Evolutionary conservation across 1,140 invertebrate species (phyloP).

Genomic region (Papilio dardanus): DNA sequence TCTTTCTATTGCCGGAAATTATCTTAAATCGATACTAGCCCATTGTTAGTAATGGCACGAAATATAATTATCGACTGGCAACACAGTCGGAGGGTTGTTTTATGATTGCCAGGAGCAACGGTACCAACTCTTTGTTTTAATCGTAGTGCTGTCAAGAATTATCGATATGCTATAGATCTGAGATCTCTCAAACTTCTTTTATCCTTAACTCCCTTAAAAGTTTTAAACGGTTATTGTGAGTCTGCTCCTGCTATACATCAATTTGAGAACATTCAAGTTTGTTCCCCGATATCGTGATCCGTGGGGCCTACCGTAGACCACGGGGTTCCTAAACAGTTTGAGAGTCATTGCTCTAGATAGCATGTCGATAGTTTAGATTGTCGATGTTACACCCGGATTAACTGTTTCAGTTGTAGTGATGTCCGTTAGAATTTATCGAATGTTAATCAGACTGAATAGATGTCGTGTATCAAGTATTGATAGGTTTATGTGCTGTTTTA

Average conservation of each 20-base stretch:
- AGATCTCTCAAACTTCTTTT: neutral
- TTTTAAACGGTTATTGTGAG: too few relatives aligned
- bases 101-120: constrained; percentile 31
- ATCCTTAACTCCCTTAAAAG: too few relatives aligned
- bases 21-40: constrained; percentile 48
- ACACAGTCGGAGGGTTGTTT: constrained; percentile 27
- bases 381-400: constrained; percentile 6
- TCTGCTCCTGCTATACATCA: too few relatives aligned
- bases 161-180: neutral
- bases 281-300: too few relatives aligned
- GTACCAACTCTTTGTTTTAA: constrained; percentile 32
- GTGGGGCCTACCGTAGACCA: neutral
- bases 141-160: neutral
- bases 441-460: constrained; percentile 6
- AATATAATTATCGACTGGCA: constrained; percentile 46
- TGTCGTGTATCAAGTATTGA: constrained; percentile 3
- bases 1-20: constrained; percentile 44
- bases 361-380: constrained; percentile 21
- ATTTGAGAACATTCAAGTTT: too few relatives aligned
- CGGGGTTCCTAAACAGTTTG: neutral
- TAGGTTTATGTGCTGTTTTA: constrained; percentile 1
- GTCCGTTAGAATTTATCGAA: neutral
- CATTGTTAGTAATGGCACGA: constrained; percentile 41
- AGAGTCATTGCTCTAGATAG: neutral
- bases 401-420: constrained; percentile 20